Evolutionary conservation across 2,888 invertebrate genomes (phyloP), one percentile per base, ranked within the genome.

Genomic region (Catocala fraxini): DNA sequence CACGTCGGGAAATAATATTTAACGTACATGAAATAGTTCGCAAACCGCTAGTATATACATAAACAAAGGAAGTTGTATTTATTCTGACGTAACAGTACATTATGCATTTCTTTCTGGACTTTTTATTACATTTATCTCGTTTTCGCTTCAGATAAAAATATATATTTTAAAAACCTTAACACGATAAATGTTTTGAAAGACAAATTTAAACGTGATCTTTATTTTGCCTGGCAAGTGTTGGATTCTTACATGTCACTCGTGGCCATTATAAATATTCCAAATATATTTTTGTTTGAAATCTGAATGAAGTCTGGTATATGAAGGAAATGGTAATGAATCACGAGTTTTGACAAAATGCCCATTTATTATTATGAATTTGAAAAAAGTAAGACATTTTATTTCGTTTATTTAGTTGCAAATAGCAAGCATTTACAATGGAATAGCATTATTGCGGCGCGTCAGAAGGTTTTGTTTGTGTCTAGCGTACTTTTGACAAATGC

Each of bases 401-500:
- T 49, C 49, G 33, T 46, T 45, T 1, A 42, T n/a, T 65, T 49
- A 46, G 33, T 46, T 6, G 46, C 46, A 39, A 39, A 39, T 9
- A 54, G 6, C 45, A 15, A 2, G 10, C 42, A 45, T 46, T 59
- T 43, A 35, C 51, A 41, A 12, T 63, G 53, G 45, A 60, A 49
- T 51, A 52, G 25, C 42, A 55, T 53, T 51, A 53, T 59, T 51
- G 59, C 51, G 59, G 59, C 51, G 59, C 51, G 54, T 59, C 59
- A 51, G 6, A 6, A 42, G 41, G 15, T 46, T 47, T 54, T 56
- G 56, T 64, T 63, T 64, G 45, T 61, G 51, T 70, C 62, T 70
- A 58, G 47, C 57, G 54, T 73, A 69, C 45, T 63, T 73, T 72
- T 77, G 68, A 69, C 62, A 71, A 77, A 77, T 63, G 60, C 66